Evolutionary conservation across 2,888 invertebrate species (phyloP).

Genomic region (Argyresthia albistria): DNA sequence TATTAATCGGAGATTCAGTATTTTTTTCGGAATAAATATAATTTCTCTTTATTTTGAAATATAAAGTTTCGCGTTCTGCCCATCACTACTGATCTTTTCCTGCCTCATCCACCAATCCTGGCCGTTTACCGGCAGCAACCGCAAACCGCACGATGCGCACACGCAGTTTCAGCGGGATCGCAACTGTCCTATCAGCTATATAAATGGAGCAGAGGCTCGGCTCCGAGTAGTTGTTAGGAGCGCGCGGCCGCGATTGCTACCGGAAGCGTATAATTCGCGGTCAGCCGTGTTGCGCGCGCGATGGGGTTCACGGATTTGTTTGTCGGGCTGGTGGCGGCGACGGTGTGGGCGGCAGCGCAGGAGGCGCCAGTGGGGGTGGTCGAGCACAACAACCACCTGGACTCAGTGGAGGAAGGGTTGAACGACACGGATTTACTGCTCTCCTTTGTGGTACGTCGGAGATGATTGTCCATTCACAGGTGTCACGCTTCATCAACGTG

Average conservation of each 20-base stretch:
- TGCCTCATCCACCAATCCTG: too few species aligned
- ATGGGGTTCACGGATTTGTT: background rate
- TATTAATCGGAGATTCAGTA: too few species aligned
- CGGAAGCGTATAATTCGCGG: constrained; percentile 2
- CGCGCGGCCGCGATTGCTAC: constrained; percentile 45
- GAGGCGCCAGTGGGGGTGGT: constrained; percentile 19
- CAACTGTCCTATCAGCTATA: constrained; percentile 40
- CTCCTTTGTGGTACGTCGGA: constrained; percentile 49
- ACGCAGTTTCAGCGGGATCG: background rate
- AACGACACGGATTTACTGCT: constrained; percentile 36
- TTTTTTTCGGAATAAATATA: too few species aligned
- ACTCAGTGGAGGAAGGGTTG: constrained; percentile 22
- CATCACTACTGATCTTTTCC: too few species aligned
- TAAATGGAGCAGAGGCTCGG: constrained; percentile 54
- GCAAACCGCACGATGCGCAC: background rate
- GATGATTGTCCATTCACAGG: constrained; percentile 18
- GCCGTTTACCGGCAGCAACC: background rate
- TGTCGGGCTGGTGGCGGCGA: constrained; percentile 15
- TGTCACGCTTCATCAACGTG: constrained; percentile 20
- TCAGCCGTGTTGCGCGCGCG: background rate
- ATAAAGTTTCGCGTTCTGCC: too few species aligned
- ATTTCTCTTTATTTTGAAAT: too few species aligned
- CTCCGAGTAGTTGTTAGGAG: constrained; percentile 55
- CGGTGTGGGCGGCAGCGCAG: constrained; percentile 18
- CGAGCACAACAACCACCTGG: constrained; percentile 22